phyloP scores from a whole-genome alignment of 2,888 invertebrate genomes.

The Strigamia crassipes region DNA sequence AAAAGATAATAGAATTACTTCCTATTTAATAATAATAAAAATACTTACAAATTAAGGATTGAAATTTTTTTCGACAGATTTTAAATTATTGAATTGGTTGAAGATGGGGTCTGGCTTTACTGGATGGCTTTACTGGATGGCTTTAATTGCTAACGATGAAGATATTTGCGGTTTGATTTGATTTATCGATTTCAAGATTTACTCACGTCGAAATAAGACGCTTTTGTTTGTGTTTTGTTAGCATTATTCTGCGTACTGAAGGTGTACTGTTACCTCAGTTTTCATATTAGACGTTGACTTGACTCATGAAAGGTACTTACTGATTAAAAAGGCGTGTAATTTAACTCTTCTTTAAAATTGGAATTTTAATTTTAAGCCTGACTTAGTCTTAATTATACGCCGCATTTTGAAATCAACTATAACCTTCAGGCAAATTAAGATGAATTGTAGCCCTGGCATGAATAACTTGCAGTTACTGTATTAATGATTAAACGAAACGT shows the following conservation, averaged over 20 bases:
- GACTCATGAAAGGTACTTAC: not conserved
- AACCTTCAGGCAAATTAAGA: not conserved
- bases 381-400: slow-evolving; percentile 15
- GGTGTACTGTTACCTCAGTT: not conserved
- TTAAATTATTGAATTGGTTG: too few relatives aligned
- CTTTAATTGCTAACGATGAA: not conserved
- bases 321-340: slow-evolving; percentile 14
- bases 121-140: not conserved
- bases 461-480: not conserved
- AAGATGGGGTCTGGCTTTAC: not conserved
- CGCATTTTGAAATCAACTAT: not conserved
- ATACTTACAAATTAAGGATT: too few relatives aligned
- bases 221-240: not conserved
- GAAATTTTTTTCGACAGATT: too few relatives aligned
- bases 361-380: slow-evolving; percentile 19
- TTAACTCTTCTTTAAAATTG: not conserved
- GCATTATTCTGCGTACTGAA: not conserved
- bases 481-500: not conserved
- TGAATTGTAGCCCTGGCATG: not conserved
- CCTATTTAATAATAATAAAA: too few relatives aligned
- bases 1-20: too few relatives aligned
- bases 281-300: not conserved
- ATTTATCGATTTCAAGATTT: not conserved
- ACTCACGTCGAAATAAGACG: not conserved
- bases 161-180: not conserved